These are phyloP conservation scores for Sciurus niger DNA, from an alignment of 2,113 vertebrate genomes.

Conservation along the genomic window DNA sequence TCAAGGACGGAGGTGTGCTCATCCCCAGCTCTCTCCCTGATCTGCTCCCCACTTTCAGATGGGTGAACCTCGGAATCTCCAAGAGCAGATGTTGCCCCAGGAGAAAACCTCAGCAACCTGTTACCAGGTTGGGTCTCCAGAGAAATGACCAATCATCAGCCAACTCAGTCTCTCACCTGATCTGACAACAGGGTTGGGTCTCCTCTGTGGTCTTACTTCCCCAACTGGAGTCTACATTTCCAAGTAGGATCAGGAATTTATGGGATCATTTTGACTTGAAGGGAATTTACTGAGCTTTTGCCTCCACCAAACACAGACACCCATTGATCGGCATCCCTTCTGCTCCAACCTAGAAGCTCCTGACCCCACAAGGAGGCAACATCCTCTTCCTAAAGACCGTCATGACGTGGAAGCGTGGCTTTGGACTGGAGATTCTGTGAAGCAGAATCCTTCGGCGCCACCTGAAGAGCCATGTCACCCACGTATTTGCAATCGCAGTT, in stretches of 20 bases:
- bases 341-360: not conserved
- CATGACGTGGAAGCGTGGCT: not conserved
- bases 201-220: not conserved
- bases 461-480: no score
- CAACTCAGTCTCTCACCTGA: not conserved
- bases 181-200: no score
- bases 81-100: not conserved
- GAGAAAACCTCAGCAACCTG: not conserved
- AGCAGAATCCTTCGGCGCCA: accelerated
- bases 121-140: not conserved
- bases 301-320: not conserved
- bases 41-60: not conserved
- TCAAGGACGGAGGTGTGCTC: not conserved
- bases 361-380: not conserved
- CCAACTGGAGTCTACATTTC: not conserved
- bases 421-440: not conserved
- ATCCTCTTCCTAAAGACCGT: not conserved
- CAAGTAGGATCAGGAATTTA: not conserved
- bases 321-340: not conserved
- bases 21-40: not conserved
- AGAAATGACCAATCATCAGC: not conserved
- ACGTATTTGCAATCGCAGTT: not conserved
- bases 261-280: no score
- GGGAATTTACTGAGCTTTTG: not conserved
- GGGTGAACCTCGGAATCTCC: not conserved